Evolutionary conservation across 2,113 vertebrate species (phyloP).

Genomic region (Phrynosoma platyrhinos): DNA sequence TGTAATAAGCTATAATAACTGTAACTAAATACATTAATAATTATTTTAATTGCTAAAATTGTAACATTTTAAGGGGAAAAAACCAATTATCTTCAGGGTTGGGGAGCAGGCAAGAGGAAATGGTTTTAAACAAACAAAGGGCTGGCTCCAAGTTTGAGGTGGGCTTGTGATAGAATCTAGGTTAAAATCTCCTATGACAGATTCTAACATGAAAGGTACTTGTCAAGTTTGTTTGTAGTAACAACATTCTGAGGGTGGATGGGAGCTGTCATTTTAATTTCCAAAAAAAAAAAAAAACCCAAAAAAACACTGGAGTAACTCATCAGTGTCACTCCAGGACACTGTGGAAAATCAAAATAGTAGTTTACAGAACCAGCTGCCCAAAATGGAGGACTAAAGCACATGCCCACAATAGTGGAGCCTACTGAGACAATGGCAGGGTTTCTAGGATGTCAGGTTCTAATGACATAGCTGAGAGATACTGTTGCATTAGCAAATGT

Average conservation of each 20-base stretch:
- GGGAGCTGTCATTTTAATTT: neutral
- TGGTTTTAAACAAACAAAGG: neutral
- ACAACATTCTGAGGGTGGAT: neutral
- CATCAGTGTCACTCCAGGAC: too few relatives aligned
- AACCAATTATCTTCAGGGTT: neutral
- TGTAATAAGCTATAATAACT: too few relatives aligned
- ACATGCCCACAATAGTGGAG: neutral
- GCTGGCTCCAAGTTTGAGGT: neutral
- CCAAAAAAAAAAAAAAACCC: too few relatives aligned
- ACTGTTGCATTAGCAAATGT: slow-evolving; percentile 37
- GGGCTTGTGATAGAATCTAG: neutral
- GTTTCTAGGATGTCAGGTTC: neutral
- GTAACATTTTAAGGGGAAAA: neutral
- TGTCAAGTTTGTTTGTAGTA: neutral
- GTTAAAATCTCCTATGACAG: neutral
- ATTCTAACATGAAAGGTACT: neutral
- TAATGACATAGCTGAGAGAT: neutral
- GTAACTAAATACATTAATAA: too few relatives aligned
- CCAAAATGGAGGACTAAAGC: neutral
- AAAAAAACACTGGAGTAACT: neutral
- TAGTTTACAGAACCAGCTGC: neutral
- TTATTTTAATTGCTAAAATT: neutral
- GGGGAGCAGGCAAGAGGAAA: neutral
- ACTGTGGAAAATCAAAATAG: neutral
- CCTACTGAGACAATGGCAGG: neutral